Percentiles rank a stretch among this genome's conserved stretches.
Evolutionary conservation across 2,797 vertebrate species (phyloP).

Genomic region (Adrianichthys oophorus): DNA sequence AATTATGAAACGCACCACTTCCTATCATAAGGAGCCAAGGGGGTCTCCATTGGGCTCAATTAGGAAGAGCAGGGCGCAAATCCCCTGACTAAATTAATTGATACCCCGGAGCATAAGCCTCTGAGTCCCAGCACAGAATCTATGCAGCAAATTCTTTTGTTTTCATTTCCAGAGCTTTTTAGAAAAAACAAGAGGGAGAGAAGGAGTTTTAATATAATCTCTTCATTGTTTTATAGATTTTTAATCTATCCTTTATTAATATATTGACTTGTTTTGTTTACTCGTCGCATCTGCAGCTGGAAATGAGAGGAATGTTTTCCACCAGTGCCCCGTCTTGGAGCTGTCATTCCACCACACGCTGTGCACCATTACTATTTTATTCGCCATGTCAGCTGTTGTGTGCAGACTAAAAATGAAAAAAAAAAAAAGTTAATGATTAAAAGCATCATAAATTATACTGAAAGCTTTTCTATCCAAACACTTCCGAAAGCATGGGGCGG

Average conservation of each 20-base stretch:
- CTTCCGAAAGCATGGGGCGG: conserved; percentile 33
- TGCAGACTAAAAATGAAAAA: conserved; percentile 46
- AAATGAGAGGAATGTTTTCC: conserved; percentile 30
- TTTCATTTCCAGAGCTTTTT: conserved; percentile 72
- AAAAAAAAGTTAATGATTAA: conserved; percentile 78
- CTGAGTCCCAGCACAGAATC: conserved; percentile 69
- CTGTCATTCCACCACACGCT: conserved; percentile 47
- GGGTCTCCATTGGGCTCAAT: conserved; percentile 83
- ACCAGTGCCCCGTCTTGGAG: conserved; percentile 36
- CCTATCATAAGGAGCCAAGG: conserved; percentile 73
- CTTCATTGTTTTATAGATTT: conserved; percentile 60
- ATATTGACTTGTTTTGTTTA: conserved; percentile 65
- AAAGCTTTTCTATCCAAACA: conserved; percentile 70
- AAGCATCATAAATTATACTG: conserved; percentile 77
- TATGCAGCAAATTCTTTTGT: conserved; percentile 78
- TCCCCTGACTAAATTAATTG: conserved; percentile 86
- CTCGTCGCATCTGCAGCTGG: conserved; percentile 39
- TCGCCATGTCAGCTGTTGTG: conserved; percentile 58
- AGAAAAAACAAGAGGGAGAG: conserved; percentile 60
- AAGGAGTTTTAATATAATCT: conserved; percentile 59
- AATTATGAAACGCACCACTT: conserved; percentile 81
- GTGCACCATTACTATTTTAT: conserved; percentile 50
- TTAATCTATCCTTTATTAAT: conserved; percentile 59
- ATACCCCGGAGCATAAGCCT: conserved; percentile 79
- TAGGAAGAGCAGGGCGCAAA: conserved; percentile 82